phyloP scores from a whole-genome alignment of 2,888 invertebrate species.

The Terebella lapidaria region DNA sequence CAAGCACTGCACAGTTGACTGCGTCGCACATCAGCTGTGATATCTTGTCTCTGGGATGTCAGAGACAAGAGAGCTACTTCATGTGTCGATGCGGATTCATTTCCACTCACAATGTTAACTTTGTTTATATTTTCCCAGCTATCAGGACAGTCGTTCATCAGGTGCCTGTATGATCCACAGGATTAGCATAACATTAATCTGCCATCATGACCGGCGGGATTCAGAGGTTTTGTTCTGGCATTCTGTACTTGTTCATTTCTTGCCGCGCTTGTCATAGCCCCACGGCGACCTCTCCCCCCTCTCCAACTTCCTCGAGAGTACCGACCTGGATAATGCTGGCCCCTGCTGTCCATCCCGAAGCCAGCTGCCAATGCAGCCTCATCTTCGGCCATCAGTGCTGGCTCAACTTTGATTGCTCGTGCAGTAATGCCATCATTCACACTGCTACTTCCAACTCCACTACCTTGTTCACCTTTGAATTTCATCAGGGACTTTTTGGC shows the following conservation, averaged over 20 bases:
- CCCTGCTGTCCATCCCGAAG: background rate
- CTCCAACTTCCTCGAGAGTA: background rate
- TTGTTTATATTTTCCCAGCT: background rate
- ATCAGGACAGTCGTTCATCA: background rate
- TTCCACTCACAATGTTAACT: background rate
- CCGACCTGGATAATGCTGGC: background rate
- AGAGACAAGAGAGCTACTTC: too few species aligned
- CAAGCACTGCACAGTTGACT: background rate
- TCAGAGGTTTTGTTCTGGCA: too few species aligned
- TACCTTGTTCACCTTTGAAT: background rate
- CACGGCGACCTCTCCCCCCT: background rate
- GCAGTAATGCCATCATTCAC: too few species aligned
- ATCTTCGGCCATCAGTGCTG: background rate
- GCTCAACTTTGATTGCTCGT: background rate
- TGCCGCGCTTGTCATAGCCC: background rate
- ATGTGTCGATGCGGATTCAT: too few species aligned
- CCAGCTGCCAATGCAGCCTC: background rate
- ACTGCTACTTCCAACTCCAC: background rate
- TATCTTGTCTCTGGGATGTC: background rate
- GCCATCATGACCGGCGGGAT: background rate
- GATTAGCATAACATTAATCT: background rate
- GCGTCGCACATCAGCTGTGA: background rate
- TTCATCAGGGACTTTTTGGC: background rate
- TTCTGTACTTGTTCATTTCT: background rate
- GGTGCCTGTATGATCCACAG: background rate